Evolutionary conservation across 2,113 vertebrate genomes (phyloP).

Genomic region (Felis catus): DNA sequence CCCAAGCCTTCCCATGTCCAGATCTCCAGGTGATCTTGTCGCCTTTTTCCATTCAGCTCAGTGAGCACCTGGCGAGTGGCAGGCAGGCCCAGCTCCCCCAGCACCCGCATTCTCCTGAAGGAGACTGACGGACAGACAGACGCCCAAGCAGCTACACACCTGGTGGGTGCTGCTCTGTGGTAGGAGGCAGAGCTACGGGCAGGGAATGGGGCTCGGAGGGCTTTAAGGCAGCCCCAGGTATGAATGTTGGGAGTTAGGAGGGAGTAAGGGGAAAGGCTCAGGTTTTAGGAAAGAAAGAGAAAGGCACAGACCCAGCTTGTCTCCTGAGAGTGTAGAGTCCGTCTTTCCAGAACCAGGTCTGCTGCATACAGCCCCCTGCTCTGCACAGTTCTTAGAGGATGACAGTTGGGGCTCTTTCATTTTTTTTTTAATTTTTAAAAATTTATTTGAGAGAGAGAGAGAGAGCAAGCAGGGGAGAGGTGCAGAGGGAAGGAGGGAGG

Average conservation of each 20-base stretch:
- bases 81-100: neutral
- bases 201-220: fast-evolving
- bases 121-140: neutral
- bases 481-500: too few relatives aligned
- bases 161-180: fast-evolving
- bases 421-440: too few relatives aligned
- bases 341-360: neutral
- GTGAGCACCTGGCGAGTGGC: neutral
- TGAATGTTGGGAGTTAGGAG: neutral
- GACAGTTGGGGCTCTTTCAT: neutral
- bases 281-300: neutral
- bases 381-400: neutral
- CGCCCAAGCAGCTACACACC: fast-evolving
- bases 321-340: neutral
- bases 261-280: neutral
- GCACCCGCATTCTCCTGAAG: neutral
- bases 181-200: neutral
- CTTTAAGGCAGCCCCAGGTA: neutral
- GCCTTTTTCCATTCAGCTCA: neutral
- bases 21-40: neutral
- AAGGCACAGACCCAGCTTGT: neutral
- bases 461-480: too few relatives aligned
- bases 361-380: neutral
- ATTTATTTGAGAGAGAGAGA: too few relatives aligned
- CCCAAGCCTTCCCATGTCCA: neutral